Evolutionary conservation across 2,113 vertebrate genomes (phyloP), one percentile per base, ranked within the genome.

Genomic region (Microtus oregoni): DNA sequence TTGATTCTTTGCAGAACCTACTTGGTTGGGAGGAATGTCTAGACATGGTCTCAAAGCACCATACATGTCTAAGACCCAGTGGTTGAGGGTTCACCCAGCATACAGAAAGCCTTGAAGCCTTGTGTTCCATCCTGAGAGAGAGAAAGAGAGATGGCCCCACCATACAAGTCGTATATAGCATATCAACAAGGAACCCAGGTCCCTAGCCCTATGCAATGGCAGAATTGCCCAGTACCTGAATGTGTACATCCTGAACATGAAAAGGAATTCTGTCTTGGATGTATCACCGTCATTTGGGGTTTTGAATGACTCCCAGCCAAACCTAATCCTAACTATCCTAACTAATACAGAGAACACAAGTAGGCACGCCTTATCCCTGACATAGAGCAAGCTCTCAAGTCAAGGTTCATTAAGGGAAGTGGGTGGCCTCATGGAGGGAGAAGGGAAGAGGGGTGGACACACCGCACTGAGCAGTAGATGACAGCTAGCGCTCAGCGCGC

Each of bases 321-420:
- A 86, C n/a, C 30, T 67, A 65, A 92, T 47, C 55, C 38, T 70
- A 85, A 63, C 58, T 91, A 97, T n/a, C 35, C 38, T 79, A 79
- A 73, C 52, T 90, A 97, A 96, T 78, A 75, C 85, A 88, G 70
- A 90, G 76, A 85, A n/a, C 13, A 67, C 3, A 26, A 65, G 47
- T 79, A 44, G 15, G 24, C 55, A 10, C 12, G 47, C 77, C 28
- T 19, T 30, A 19, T 70, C 44, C 52, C 44, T 44, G 32, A n/a
- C 30, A 41, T 35, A 35, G 68, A 90, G 65, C 52, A 61, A 61
- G 32, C n/a, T 78, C 83, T 81, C 75, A 67, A 61, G 83, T 28
- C 11, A 68, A 82, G 63, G 75, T 55, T 79, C 3, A 2, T 47
- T 47, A 61, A 76, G 32, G 41, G 75, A 47, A 28, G 22, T 9